Conservation (phyloP, 1,140 invertebrate species). For the Hestina assimilis region DNA sequence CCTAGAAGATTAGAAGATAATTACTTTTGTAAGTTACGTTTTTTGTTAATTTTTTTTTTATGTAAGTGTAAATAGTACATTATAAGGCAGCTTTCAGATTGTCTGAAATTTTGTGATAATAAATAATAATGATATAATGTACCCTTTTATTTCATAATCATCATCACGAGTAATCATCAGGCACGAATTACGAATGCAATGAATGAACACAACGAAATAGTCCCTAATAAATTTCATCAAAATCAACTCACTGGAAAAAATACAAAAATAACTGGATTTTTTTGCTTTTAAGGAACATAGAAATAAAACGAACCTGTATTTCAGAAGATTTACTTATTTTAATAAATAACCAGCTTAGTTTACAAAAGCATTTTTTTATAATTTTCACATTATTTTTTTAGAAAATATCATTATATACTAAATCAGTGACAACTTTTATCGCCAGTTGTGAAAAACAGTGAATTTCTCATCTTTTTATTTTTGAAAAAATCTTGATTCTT, state of each 20-base stretch:
- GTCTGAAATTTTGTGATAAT: conserved; percentile 20
- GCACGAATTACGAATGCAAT: too few relatives aligned
- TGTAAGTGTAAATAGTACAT: conserved; percentile 14
- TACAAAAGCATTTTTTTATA: conserved; percentile 67
- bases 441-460: conserved; percentile 16
- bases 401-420: conserved; percentile 48
- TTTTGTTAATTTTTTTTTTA: not conserved
- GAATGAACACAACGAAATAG: too few relatives aligned
- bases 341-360: conserved; percentile 73
- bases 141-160: not conserved
- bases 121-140: conserved; percentile 16
- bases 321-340: conserved; percentile 67
- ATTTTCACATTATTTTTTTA: conserved; percentile 45
- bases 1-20: too few relatives aligned
- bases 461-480: conserved; percentile 25
- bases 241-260: too few relatives aligned
- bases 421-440: conserved; percentile 23
- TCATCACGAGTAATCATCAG: too few relatives aligned
- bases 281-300: conserved; percentile 5
- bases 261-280: not conserved
- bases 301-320: conserved; percentile 45
- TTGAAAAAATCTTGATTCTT: conserved; percentile 41
- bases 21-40: too few relatives aligned
- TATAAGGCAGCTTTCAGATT: conserved; percentile 7
- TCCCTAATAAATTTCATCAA: too few relatives aligned